These are phyloP conservation scores for Temnothorax curvispinosus DNA, from an alignment of 1,140 invertebrate genomes.

Conservation along the genomic window DNA sequence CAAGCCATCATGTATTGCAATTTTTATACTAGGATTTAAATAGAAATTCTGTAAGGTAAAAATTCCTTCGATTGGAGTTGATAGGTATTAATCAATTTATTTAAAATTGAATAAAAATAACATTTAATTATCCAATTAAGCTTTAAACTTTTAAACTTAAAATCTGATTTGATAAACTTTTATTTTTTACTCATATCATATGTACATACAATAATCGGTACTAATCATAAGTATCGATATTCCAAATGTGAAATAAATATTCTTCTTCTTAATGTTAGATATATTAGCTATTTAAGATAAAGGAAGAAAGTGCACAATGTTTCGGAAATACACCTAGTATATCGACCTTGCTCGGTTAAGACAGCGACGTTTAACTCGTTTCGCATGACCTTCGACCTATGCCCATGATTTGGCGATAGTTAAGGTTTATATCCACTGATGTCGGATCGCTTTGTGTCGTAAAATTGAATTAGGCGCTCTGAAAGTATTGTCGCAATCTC, in stretches of 20 bases:
- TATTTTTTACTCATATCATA: background rate
- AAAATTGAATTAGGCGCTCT: conserved; percentile 57
- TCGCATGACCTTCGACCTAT: conserved; percentile 61
- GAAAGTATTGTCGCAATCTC: conserved; percentile 34
- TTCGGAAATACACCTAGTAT: conserved; percentile 7
- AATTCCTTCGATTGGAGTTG: background rate
- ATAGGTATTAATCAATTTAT: background rate
- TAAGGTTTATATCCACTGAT: conserved; percentile 36
- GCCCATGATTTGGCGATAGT: conserved; percentile 26
- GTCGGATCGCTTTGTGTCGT: conserved; percentile 29
- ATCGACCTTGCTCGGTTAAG: conserved; percentile 48
- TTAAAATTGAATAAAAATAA: background rate
- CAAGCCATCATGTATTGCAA: background rate
- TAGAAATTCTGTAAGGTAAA: background rate
- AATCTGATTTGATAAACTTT: background rate
- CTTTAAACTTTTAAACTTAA: background rate
- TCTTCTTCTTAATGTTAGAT: background rate
- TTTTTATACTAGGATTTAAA: background rate
- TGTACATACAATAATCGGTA: background rate
- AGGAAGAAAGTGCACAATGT: background rate
- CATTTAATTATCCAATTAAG: background rate
- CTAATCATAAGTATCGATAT: background rate
- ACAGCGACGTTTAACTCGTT: conserved; percentile 30
- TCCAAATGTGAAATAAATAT: background rate
- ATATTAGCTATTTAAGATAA: background rate